Conservation (phyloP, 2,888 invertebrate genomes). For the Rotaria sp. region DNA sequence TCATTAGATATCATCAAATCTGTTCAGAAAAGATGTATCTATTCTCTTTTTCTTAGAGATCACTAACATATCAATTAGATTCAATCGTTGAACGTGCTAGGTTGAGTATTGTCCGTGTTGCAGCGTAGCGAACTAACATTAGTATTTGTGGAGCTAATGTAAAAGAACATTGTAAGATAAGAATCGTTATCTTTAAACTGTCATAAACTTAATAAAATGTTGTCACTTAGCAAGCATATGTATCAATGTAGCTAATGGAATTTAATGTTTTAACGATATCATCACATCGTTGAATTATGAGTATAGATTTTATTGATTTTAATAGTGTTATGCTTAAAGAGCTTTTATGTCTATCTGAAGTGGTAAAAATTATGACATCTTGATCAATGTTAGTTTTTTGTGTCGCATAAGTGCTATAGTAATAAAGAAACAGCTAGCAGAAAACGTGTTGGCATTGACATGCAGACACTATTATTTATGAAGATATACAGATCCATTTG, state of each 20-base stretch:
- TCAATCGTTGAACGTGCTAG: too few species aligned
- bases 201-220: not conserved
- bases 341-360: not conserved
- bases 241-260: too few species aligned
- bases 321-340: not conserved
- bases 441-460: not conserved
- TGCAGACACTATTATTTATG: not conserved
- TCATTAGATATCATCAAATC: not conserved
- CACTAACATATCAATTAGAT: not conserved
- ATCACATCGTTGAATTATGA: too few species aligned
- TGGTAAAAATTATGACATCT: too few species aligned
- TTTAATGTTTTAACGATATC: too few species aligned
- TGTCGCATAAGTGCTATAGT: not conserved
- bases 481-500: not conserved
- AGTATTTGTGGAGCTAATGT: not conserved
- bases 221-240: not conserved
- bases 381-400: not conserved
- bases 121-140: too few species aligned
- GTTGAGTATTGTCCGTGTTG: too few species aligned
- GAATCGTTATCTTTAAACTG: not conserved
- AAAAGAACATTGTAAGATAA: not conserved
- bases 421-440: not conserved
- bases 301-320: too few species aligned
- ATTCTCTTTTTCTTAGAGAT: not conserved
- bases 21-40: constrained; percentile 10